Conservation (phyloP, 2,888 invertebrate genomes). For the Cerastis rubricosa region DNA sequence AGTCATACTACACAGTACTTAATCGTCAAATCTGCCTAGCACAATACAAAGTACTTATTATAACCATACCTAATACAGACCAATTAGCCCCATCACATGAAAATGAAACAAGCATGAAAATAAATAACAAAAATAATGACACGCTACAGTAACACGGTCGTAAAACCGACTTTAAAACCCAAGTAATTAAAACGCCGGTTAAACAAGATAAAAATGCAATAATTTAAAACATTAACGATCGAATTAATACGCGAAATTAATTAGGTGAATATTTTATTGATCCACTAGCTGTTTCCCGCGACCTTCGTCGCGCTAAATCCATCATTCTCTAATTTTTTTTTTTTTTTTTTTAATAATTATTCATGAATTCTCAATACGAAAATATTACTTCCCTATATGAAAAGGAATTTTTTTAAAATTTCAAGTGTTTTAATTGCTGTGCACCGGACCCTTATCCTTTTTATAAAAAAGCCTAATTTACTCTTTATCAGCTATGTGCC, state of each 20-base stretch:
- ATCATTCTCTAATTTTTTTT: too few relatives aligned
- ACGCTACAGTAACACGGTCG: slow-evolving; percentile 39
- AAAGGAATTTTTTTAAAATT: too few relatives aligned
- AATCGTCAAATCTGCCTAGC: slow-evolving; percentile 1
- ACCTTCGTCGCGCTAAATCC: too few relatives aligned
- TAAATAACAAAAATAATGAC: slow-evolving; percentile 56
- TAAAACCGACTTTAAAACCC: slow-evolving; percentile 66
- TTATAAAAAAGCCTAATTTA: too few relatives aligned
- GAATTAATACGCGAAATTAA: slow-evolving; percentile 71
- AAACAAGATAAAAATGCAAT: slow-evolving; percentile 74
- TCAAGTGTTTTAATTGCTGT: too few relatives aligned
- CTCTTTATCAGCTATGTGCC: too few relatives aligned
- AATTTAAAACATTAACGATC: slow-evolving; percentile 72
- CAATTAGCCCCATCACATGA: slow-evolving; percentile 50
- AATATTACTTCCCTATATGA: too few relatives aligned
- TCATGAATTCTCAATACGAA: too few relatives aligned
- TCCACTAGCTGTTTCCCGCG: too few relatives aligned
- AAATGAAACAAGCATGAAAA: slow-evolving; percentile 53
- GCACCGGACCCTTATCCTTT: too few relatives aligned
- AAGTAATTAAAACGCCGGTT: slow-evolving; percentile 61
- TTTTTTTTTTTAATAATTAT: too few relatives aligned
- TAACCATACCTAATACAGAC: slow-evolving; percentile 2
- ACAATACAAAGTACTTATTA: neutral
- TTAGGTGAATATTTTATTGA: slow-evolving; percentile 70
- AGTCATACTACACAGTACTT: neutral